These are phyloP conservation scores for Mythimna lalbum DNA, from an alignment of 2,888 invertebrate genomes.

Conservation along the genomic window DNA sequence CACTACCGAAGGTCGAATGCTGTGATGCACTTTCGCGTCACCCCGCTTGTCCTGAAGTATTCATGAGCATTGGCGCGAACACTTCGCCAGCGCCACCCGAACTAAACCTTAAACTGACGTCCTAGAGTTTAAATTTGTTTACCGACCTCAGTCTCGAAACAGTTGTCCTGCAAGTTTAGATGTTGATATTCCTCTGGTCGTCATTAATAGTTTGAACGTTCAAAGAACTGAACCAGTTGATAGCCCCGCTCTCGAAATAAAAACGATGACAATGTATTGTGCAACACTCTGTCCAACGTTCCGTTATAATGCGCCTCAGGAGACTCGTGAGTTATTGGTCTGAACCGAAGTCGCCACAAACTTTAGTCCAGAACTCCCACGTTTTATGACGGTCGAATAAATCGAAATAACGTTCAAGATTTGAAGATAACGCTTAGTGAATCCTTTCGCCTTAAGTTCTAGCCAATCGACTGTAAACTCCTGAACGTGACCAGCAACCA, in stretches of 20 bases:
- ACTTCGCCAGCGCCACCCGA: slow-evolving; percentile 41
- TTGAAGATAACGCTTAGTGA: slow-evolving; percentile 52
- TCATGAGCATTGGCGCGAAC: slow-evolving; percentile 65
- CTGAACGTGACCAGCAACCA: slow-evolving; percentile 49
- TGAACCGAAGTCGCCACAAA: slow-evolving; percentile 42
- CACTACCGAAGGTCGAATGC: slow-evolving; percentile 64
- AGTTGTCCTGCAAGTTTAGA: slow-evolving; percentile 61
- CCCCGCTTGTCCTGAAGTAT: slow-evolving; percentile 65
- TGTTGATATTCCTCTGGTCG: slow-evolving; percentile 63
- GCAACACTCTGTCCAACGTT: slow-evolving; percentile 44
- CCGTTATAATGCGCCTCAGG: slow-evolving; percentile 49
- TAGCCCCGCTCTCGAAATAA: slow-evolving; percentile 31
- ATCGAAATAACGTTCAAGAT: slow-evolving; percentile 50
- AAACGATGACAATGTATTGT: slow-evolving; percentile 44
- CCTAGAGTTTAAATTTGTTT: slow-evolving; percentile 61
- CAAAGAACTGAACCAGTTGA: slow-evolving; percentile 10
- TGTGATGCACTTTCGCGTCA: slow-evolving; percentile 70
- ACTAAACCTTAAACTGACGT: slow-evolving; percentile 57
- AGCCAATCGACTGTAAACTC: slow-evolving; percentile 52
- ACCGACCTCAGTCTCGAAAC: slow-evolving; percentile 26
- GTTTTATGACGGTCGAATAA: slow-evolving; percentile 51
- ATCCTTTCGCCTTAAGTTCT: slow-evolving; percentile 46
- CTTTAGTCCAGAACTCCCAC: slow-evolving; percentile 44
- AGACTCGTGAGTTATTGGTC: slow-evolving; percentile 47
- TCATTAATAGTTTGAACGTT: slow-evolving; percentile 65